phyloP scores from a whole-genome alignment of 2,797 vertebrate species.

The Melanotaenia parkinsoni region DNA sequence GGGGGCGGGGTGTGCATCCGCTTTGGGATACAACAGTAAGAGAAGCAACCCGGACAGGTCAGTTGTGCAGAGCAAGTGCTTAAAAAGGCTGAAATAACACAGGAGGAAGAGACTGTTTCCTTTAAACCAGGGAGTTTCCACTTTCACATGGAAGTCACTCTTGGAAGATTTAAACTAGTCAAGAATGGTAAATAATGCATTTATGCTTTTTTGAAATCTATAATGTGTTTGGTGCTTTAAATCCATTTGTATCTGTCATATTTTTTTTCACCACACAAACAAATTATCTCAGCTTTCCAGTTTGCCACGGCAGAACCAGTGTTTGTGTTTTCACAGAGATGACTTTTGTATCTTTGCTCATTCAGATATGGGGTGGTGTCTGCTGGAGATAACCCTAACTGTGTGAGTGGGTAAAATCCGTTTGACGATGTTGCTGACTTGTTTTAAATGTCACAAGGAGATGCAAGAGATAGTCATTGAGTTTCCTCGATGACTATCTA shows the following conservation, averaged over 20 bases:
- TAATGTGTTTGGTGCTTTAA: background rate
- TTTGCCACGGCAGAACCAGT: background rate
- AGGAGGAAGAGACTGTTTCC: slow-evolving; percentile 63
- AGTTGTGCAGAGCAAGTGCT: slow-evolving; percentile 53
- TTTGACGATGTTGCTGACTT: slow-evolving; percentile 21
- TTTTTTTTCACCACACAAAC: background rate
- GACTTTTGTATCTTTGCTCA: slow-evolving; percentile 42
- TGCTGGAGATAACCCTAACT: slow-evolving; percentile 56
- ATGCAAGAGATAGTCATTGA: slow-evolving; percentile 49
- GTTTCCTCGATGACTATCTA: slow-evolving; percentile 4
- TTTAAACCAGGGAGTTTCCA: slow-evolving; percentile 57
- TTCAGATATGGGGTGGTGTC: slow-evolving; percentile 49
- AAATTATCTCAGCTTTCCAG: background rate
- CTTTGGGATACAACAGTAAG: slow-evolving; percentile 58
- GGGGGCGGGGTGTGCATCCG: slow-evolving; percentile 54
- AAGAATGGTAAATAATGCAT: slow-evolving; percentile 65
- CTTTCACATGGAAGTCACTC: slow-evolving; percentile 53
- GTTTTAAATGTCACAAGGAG: slow-evolving; percentile 62
- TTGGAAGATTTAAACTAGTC: slow-evolving; percentile 21
- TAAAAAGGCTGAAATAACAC: slow-evolving; percentile 66
- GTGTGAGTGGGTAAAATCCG: slow-evolving; percentile 57
- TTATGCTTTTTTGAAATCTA: slow-evolving; percentile 23
- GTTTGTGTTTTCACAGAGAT: slow-evolving; percentile 36
- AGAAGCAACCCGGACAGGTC: slow-evolving; percentile 51
- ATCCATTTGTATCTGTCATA: background rate